Base-by-base conservation (phyloP, 92 coral and sea anemone genomes). In the Ricordea florida region DNA sequence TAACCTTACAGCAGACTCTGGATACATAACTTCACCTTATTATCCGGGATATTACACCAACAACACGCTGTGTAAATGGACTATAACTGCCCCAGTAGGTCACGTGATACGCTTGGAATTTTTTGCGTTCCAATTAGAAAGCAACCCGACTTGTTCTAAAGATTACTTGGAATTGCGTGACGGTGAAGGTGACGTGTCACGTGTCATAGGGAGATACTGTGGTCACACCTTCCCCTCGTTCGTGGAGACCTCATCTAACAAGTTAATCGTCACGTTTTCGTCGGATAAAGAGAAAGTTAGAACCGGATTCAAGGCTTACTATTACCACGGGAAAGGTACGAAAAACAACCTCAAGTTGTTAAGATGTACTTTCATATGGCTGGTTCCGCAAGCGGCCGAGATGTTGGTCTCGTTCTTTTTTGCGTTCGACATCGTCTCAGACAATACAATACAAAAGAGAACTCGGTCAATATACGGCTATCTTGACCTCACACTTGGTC, bases 21-120 rank as follows among this genome's bases (percentile, higher is more conserved):
- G 82, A 24, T 57, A 64, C 69, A 81, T 93, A 29, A 48, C 79
- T 16, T 89, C 92, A 3, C 98, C 96, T 6, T 80, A 59, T 33
- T 89, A 93, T 42, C 98, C 98, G 6, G 89, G 90, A 34, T 77
- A 81, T 46, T 86, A 85, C 64, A 31, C 61, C 22, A 81, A 66
- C 56, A 72, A 86, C 81, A 58, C 69, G 26, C 65, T 58, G 17
- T 90, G 87, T 61, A 61, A 17, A 10, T 89, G 94, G 98, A 51
- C 51, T 36, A 74, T 93, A 36, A 69, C 43, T 0, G 87, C 87
- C 6, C 78, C 82, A 5, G 62, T 8, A 20, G 77, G 76, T 46
- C 77, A 72, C 74, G 66, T 71, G 73, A 78, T 93, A 57, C 82
- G 79, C 16, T 57, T 93, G 20, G 76, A 31, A 22, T 80, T 93